These are phyloP conservation scores for Melanerpes aurifrons DNA, from an alignment of 2,113 vertebrate species.

Conservation along the genomic window DNA sequence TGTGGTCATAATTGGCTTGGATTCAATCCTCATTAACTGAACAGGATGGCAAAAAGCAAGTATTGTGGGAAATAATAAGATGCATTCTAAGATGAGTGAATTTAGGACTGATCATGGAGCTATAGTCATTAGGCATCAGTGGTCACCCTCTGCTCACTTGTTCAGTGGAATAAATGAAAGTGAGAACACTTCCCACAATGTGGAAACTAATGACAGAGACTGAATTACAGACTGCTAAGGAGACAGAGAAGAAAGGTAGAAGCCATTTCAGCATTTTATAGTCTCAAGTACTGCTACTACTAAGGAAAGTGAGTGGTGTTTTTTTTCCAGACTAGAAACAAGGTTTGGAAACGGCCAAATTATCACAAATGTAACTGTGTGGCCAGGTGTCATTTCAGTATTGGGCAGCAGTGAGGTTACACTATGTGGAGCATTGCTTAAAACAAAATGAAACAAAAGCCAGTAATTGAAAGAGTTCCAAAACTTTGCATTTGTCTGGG, in stretches of 20 bases:
- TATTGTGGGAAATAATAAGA: not conserved
- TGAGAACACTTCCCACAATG: not conserved
- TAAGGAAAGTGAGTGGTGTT: not conserved
- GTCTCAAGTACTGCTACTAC: not conserved
- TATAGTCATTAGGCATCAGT: not conserved
- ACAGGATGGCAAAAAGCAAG: not conserved
- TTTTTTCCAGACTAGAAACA: not conserved
- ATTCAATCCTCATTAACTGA: not conserved
- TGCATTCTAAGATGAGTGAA: not conserved
- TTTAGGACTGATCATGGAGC: not conserved
- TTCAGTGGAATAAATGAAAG: not conserved
- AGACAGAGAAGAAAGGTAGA: not conserved
- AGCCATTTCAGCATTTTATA: not conserved
- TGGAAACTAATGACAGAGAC: not conserved
- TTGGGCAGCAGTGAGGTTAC: not conserved
- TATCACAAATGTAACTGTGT: not conserved
- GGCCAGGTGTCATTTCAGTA: not conserved
- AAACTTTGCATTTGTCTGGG: not conserved
- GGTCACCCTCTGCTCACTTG: not conserved
- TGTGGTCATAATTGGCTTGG: not conserved
- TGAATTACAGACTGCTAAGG: not conserved
- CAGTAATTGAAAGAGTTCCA: not conserved
- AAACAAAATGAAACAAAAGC: not conserved
- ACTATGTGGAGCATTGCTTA: not conserved
- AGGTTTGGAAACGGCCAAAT: not conserved